Conservation (phyloP, 1,140 invertebrate species). For the Drosophila albomicans region DNA sequence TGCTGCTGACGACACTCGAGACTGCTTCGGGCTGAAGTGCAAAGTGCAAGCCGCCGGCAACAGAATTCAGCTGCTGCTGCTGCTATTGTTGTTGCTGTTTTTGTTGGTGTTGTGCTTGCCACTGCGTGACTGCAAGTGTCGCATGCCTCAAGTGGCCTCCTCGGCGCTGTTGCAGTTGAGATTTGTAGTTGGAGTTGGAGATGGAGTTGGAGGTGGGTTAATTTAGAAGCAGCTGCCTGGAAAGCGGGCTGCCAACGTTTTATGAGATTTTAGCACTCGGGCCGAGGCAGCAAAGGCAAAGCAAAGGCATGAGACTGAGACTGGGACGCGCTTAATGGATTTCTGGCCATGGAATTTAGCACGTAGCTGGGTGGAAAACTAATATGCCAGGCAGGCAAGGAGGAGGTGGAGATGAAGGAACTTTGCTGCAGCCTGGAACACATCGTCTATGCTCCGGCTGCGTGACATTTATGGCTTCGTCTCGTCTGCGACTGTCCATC, state of each 20-base stretch:
- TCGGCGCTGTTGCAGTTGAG: conserved; percentile 29
- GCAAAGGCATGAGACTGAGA: conserved; percentile 16
- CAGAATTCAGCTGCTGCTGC: conserved; percentile 54
- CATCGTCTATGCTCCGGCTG: conserved; percentile 32
- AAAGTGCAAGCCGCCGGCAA: conserved; percentile 68
- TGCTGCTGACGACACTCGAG: conserved; percentile 50
- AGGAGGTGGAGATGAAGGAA: background rate
- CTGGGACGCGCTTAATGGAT: conserved; percentile 69
- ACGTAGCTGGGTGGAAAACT: conserved; percentile 75
- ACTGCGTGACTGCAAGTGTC: conserved; percentile 64
- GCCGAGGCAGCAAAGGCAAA: conserved; percentile 23
- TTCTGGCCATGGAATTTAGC: conserved; percentile 78
- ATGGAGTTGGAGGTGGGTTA: conserved; percentile 51
- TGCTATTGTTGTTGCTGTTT: conserved; percentile 28
- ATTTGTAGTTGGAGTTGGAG: conserved; percentile 26
- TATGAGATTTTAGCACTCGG: conserved; percentile 80
- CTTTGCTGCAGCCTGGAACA: conserved; percentile 11
- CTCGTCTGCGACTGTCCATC: conserved; percentile 51
- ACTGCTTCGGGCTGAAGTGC: conserved; percentile 69
- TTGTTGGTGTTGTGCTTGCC: conserved; percentile 29
- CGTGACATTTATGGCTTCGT: conserved; percentile 81
- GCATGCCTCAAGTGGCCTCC: conserved; percentile 62
- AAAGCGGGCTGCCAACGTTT: conserved; percentile 60
- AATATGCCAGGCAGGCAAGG: conserved; percentile 57
- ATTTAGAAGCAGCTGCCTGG: conserved; percentile 73